Conservation (phyloP, 2,113 vertebrate genomes). For the Pundamilia nyererei region DNA sequence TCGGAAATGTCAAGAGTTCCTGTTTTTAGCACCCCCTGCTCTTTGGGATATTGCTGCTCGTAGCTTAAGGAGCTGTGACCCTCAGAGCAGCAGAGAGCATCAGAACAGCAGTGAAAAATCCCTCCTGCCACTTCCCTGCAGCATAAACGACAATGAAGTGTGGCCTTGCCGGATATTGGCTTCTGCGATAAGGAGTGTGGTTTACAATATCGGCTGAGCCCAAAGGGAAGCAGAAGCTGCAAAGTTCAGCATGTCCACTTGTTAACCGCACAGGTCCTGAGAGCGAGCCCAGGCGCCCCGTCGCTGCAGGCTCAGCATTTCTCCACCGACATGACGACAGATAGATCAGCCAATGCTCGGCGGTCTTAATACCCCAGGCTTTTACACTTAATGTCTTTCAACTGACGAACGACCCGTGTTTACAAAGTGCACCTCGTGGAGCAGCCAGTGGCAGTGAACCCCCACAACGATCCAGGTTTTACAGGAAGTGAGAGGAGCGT, state of each 20-base stretch:
- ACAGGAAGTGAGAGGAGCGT: background rate
- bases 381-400: slow-evolving; percentile 25
- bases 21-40: background rate
- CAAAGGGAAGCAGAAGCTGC: background rate
- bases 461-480: background rate
- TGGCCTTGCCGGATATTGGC: background rate
- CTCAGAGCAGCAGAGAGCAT: background rate
- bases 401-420: slow-evolving; percentile 41
- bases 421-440: background rate
- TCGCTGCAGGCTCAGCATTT: slow-evolving; percentile 43
- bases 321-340: background rate
- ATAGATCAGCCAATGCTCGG: slow-evolving; percentile 13
- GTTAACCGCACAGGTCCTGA: background rate
- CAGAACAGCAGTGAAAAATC: background rate
- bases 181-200: slow-evolving; percentile 1
- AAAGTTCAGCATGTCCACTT: slow-evolving; percentile 14
- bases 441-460: background rate
- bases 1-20: slow-evolving; percentile 26
- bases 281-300: background rate
- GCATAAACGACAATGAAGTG: background rate
- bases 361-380: slow-evolving; percentile 20
- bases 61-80: background rate
- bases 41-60: background rate
- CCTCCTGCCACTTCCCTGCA: background rate
- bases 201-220: background rate